Evolutionary conservation across 2,888 invertebrate species (phyloP).

Genomic region (Lydus trimaculatus): DNA sequence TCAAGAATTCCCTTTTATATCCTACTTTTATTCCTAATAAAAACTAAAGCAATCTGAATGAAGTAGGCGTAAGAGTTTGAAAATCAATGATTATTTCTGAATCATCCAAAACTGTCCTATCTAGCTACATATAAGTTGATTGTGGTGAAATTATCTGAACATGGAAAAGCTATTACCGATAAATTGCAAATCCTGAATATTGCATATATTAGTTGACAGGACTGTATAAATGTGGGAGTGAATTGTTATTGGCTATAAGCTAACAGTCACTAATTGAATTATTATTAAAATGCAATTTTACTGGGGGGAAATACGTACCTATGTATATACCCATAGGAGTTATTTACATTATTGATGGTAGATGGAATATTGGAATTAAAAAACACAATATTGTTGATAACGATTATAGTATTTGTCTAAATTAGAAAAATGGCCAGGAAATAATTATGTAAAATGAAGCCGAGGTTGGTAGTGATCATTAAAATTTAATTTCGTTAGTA

Average conservation of each 20-base stretch:
- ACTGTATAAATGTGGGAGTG: constrained; percentile 12
- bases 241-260: constrained; percentile 11
- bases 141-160: constrained; percentile 19
- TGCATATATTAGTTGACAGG: constrained; percentile 22
- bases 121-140: constrained; percentile 8
- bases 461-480: background rate
- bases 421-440: background rate
- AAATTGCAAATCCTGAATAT: constrained; percentile 19
- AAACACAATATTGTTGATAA: background rate
- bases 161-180: constrained; percentile 26
- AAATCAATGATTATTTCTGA: constrained; percentile 6
- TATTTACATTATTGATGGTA: background rate
- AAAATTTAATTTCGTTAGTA: constrained; percentile 5
- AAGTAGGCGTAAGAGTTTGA: background rate
- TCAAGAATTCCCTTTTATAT: background rate
- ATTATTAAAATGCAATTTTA: background rate
- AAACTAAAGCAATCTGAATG: background rate
- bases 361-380: background rate
- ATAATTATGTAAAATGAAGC: background rate
- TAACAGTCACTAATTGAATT: background rate
- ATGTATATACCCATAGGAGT: background rate
- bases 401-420: background rate
- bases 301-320: background rate
- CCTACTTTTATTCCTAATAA: background rate
- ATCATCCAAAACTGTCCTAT: constrained; percentile 11